These are phyloP conservation scores for Heterotilapia buettikoferi DNA, from an alignment of 2,113 vertebrate species.

Conservation along the genomic window DNA sequence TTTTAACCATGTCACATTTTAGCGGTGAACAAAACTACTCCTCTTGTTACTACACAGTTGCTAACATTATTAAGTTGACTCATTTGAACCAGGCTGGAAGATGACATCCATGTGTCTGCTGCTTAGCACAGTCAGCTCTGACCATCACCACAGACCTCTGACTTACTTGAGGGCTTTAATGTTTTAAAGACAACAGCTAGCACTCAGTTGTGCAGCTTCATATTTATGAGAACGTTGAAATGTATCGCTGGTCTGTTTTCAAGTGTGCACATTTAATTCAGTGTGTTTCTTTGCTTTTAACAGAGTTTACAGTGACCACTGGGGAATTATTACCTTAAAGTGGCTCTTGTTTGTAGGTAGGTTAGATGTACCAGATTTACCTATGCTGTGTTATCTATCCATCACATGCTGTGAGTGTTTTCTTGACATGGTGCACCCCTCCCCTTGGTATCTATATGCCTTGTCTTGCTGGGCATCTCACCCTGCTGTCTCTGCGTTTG, in stretches of 20 bases:
- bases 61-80: slow-evolving; percentile 26
- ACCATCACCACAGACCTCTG: neutral
- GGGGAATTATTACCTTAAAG: neutral
- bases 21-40: neutral
- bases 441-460: slow-evolving; percentile 49
- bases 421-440: slow-evolving; percentile 26
- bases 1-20: neutral
- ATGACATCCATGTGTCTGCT: slow-evolving; percentile 18
- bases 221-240: neutral
- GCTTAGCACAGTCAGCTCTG: neutral
- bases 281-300: neutral
- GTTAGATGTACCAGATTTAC: neutral
- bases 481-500: slow-evolving; percentile 63
- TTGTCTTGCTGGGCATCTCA: slow-evolving; percentile 64
- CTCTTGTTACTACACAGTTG: neutral
- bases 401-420: slow-evolving; percentile 9
- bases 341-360: neutral
- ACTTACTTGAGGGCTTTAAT: neutral
- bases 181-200: neutral
- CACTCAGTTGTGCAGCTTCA: neutral
- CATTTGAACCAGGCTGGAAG: slow-evolving; percentile 25
- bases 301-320: neutral
- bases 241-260: neutral
- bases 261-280: neutral
- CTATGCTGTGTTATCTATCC: slow-evolving; percentile 11